These are phyloP conservation scores for Lepidurus packardi DNA, from an alignment of 1,140 invertebrate genomes.

Conservation along the genomic window DNA sequence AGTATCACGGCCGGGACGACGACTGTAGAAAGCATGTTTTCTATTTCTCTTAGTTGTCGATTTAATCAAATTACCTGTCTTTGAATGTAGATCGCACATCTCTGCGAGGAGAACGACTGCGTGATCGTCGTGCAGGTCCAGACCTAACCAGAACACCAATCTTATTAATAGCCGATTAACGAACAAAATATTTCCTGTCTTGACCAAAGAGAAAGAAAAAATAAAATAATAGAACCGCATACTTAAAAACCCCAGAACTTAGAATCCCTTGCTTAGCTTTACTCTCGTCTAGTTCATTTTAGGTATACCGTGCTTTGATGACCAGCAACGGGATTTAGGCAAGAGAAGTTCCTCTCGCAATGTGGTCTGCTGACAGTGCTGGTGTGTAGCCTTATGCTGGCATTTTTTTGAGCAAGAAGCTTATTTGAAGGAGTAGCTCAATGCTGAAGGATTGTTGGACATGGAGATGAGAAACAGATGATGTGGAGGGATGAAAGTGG, in stretches of 20 bases:
- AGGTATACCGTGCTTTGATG: slow-evolving; percentile 5
- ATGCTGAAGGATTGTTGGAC: background rate
- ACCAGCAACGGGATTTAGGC: slow-evolving; percentile 2
- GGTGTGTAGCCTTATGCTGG: background rate
- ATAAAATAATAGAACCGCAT: background rate
- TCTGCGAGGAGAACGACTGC: slow-evolving; percentile 3
- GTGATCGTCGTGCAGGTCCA: background rate
- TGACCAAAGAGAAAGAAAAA: background rate
- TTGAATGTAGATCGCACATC: background rate
- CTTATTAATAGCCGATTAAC: background rate
- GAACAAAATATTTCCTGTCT: background rate
- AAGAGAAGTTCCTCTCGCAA: background rate
- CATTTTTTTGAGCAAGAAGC: background rate
- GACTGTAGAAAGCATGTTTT: background rate
- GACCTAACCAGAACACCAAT: background rate
- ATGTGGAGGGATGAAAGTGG: slow-evolving; percentile 3
- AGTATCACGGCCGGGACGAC: background rate
- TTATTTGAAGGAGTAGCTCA: slow-evolving; percentile 19
- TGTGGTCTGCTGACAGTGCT: background rate
- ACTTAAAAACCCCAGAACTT: background rate
- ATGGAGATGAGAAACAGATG: slow-evolving; percentile 1
- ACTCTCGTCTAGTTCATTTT: background rate
- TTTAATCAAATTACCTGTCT: background rate
- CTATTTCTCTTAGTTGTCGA: too few species aligned
- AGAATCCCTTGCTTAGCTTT: background rate